Evolutionary conservation across 2,113 vertebrate species (phyloP).

Genomic region (Orientallactaga bullata): DNA sequence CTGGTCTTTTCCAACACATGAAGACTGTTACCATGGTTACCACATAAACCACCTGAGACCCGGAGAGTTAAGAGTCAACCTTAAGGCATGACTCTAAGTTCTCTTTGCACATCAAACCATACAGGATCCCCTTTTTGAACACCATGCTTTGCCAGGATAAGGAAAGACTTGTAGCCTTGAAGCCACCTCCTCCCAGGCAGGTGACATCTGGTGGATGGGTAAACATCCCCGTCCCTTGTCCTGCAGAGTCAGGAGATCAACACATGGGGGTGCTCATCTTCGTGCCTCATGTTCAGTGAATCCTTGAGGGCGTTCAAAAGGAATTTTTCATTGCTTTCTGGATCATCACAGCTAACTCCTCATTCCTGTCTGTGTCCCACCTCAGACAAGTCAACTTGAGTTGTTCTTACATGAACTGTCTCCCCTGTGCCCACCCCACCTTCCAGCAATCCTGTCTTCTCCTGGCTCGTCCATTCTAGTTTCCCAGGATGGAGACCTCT

Average conservation of each 20-base stretch:
- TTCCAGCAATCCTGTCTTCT: not conserved
- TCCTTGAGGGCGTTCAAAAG: not conserved
- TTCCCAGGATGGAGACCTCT: not conserved
- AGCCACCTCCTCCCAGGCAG: not conserved
- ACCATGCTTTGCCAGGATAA: not conserved
- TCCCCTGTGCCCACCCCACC: not conserved
- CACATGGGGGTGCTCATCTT: not conserved
- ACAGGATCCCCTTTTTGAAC: not conserved
- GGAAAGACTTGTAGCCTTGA: not conserved
- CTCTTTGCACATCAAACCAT: slow-evolving; percentile 1
- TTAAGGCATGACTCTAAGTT: not conserved
- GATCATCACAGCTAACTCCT: not conserved
- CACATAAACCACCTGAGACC: slow-evolving; percentile 12
- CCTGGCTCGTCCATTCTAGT: not conserved
- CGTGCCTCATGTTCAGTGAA: not conserved
- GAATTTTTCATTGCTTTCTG: slow-evolving; percentile 30
- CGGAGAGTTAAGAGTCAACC: not conserved
- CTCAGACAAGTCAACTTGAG: not conserved
- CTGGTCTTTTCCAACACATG: slow-evolving; percentile 24
- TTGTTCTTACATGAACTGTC: not conserved
- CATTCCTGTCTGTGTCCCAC: not conserved
- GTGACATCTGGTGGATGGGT: not conserved
- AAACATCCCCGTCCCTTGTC: not conserved
- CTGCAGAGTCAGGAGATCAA: not conserved
- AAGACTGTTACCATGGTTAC: slow-evolving; percentile 37